Conservation (phyloP, 2,113 vertebrate species). For the Scalopus aquaticus region DNA sequence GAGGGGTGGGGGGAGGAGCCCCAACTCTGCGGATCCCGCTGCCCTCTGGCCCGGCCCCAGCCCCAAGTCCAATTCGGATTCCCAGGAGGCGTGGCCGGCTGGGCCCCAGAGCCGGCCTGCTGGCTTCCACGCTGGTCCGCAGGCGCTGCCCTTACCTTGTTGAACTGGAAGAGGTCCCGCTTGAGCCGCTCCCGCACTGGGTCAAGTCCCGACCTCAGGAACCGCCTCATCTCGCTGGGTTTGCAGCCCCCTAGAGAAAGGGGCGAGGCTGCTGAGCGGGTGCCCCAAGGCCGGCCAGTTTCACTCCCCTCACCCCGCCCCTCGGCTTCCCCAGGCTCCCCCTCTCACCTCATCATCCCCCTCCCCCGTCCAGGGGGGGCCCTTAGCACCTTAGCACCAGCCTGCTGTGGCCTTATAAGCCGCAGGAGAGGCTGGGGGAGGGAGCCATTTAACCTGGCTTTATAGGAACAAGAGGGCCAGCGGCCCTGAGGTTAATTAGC, state of each 20-base stretch:
- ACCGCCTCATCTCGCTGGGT: constrained; percentile 92
- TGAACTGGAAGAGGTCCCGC: constrained; percentile 96
- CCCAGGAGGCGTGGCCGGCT: not conserved
- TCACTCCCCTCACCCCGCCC: not conserved
- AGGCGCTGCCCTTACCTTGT: constrained; percentile 87
- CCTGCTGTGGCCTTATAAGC: not conserved
- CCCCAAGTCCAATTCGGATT: not conserved
- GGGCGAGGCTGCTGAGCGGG: accelerated
- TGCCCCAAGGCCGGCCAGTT: not conserved
- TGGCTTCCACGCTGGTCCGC: too few species aligned
- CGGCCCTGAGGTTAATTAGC: constrained; percentile 78
- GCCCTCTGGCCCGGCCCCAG: not conserved
- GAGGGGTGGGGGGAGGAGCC: not conserved
- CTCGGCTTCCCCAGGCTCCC: not conserved
- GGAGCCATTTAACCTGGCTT: constrained; percentile 71
- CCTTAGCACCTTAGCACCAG: not conserved
- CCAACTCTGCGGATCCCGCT: not conserved
- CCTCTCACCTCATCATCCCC: too few species aligned
- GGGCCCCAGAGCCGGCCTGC: too few species aligned
- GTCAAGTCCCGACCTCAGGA: constrained; percentile 94
- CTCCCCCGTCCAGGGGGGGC: too few species aligned
- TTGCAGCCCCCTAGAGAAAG: not conserved
- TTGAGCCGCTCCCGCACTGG: constrained; percentile 94
- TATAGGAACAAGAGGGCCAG: constrained; percentile 41
- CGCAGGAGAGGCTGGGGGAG: not conserved